These are phyloP conservation scores for Peromyscus maniculatus DNA, from an alignment of 2,113 vertebrate genomes.

Conservation along the genomic window DNA sequence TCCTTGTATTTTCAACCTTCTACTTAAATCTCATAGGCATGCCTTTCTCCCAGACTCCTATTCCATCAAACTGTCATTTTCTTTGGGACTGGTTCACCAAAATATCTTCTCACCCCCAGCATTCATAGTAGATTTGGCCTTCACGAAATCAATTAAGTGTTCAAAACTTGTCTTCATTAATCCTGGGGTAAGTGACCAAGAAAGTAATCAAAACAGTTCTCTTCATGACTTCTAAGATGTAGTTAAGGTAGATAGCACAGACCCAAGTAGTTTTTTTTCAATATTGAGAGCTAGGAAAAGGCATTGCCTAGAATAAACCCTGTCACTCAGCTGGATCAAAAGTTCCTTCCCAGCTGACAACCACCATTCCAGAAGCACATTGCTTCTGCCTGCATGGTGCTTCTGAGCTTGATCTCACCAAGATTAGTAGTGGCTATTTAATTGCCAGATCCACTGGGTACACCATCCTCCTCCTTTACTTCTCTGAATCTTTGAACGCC, in stretches of 20 bases:
- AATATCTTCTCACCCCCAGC: neutral
- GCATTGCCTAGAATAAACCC: slow-evolving; percentile 3
- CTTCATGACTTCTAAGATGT: neutral
- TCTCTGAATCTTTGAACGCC: neutral
- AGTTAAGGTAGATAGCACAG: neutral
- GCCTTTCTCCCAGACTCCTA: neutral
- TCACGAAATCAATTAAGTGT: neutral
- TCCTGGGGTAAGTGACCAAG: neutral
- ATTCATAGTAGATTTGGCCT: neutral
- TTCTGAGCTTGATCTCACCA: neutral
- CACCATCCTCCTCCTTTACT: neutral
- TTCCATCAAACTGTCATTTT: neutral
- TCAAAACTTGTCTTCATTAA: neutral
- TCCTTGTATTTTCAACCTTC: neutral
- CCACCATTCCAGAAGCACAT: neutral
- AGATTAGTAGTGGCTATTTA: neutral
- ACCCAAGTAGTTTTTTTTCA: neutral
- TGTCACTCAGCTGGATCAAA: neutral
- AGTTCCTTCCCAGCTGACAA: neutral
- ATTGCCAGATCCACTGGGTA: neutral
- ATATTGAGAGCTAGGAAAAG: neutral
- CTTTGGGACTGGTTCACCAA: neutral
- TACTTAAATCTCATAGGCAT: neutral
- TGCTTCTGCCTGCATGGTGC: neutral
- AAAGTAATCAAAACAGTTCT: neutral